Evolutionary conservation across 2,113 vertebrate genomes (phyloP).

Genomic region (Sinocyclocheilus anshuiensis): DNA sequence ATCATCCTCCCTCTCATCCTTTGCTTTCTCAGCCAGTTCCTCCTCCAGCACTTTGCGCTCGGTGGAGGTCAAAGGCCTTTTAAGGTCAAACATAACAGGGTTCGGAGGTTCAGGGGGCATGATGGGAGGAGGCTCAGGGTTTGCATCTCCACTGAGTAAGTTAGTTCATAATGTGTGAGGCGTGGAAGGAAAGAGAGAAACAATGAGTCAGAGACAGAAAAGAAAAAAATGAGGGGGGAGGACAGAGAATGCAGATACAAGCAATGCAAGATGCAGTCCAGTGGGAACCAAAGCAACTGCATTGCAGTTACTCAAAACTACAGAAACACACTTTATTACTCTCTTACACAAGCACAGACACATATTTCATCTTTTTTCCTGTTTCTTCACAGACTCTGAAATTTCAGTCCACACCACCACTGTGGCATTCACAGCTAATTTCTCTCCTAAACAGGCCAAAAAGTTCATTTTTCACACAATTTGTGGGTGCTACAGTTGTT

Average conservation of each 20-base stretch:
- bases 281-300: conserved; percentile 7
- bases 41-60: conserved; percentile 65
- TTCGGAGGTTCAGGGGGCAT: conserved; percentile 32
- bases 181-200: conserved; percentile 29
- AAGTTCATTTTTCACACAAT: not conserved
- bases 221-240: not conserved
- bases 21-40: conserved; percentile 61
- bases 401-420: not conserved
- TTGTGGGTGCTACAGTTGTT: not conserved
- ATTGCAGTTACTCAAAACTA: conserved; percentile 2
- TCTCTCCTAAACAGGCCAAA: not conserved
- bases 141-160: conserved; percentile 39
- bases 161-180: conserved; percentile 20
- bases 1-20: conserved; percentile 56
- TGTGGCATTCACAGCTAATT: conserved; percentile 7
- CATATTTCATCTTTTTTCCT: not conserved
- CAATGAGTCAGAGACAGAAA: conserved; percentile 6
- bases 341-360: conserved; percentile 8
- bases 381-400: not conserved
- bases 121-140: not conserved
- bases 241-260: not conserved
- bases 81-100: conserved; percentile 38
- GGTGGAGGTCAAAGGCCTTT: not conserved
- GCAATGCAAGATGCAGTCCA: conserved; percentile 37
- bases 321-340: conserved; percentile 42